Percentiles rank a stretch among this genome's conserved stretches.
phyloP scores from a whole-genome alignment of 2,113 vertebrate genomes.

The Etia nguti region DNA sequence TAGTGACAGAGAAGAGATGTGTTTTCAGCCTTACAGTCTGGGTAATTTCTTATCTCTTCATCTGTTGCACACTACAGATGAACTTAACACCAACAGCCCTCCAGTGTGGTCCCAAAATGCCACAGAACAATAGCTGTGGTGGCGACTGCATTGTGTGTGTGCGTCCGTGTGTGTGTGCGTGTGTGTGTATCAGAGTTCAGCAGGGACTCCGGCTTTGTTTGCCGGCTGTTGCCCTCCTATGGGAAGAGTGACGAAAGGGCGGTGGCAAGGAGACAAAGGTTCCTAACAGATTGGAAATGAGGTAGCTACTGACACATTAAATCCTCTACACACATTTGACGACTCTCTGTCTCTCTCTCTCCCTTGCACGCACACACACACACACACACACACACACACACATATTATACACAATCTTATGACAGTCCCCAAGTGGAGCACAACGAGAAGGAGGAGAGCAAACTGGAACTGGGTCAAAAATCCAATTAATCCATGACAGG shows the following conservation, averaged over 20 bases:
- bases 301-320: constrained; percentile 15
- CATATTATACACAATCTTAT: constrained; percentile 1
- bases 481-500: constrained; percentile 67
- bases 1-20: not conserved
- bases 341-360: not conserved
- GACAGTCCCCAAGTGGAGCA: not conserved
- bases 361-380: not conserved
- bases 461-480: constrained; percentile 62
- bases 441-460: constrained; percentile 12
- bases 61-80: constrained; percentile 2
- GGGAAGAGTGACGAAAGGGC: not conserved
- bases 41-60: constrained; percentile 4
- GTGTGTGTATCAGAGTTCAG: not conserved
- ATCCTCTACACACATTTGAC: constrained; percentile 15
- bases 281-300: constrained; percentile 31
- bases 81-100: constrained; percentile 21
- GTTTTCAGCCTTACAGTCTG: not conserved
- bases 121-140: constrained; percentile 18
- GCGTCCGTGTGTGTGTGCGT: not conserved
- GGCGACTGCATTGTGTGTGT: not conserved
- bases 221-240: constrained; percentile 8
- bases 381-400: not conserved
- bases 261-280: constrained; percentile 31
- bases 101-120: not conserved
- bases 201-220: constrained; percentile 26